Evolutionary conservation across 2,113 vertebrate genomes (phyloP).

Genomic region (Panurus biarmicus): DNA sequence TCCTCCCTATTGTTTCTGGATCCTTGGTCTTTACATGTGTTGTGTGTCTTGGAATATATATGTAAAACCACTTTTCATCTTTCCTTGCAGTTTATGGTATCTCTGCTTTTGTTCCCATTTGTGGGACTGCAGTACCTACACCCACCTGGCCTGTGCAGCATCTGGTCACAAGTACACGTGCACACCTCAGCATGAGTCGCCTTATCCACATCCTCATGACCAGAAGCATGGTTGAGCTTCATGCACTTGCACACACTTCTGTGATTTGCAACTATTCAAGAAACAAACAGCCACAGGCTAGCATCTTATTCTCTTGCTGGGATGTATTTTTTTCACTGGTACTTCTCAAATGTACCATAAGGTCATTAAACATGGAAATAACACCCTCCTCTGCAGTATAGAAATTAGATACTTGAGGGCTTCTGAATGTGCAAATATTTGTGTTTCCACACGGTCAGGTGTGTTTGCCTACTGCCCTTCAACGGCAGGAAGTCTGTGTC

Average conservation of each 20-base stretch:
- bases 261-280: not conserved
- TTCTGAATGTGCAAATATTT: slow-evolving; percentile 47
- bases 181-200: not conserved
- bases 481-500: slow-evolving; percentile 28
- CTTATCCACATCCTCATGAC: not conserved
- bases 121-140: not conserved
- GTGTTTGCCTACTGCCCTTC: slow-evolving; percentile 31
- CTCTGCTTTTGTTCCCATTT: not conserved
- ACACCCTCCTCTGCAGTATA: not conserved
- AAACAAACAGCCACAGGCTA: not conserved
- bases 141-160: not conserved
- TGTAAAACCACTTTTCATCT: not conserved
- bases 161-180: not conserved
- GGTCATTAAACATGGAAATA: not conserved
- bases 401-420: not conserved
- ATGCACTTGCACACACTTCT: fast-evolving
- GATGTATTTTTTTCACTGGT: not conserved
- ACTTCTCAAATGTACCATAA: not conserved
- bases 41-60: not conserved
- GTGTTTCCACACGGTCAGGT: slow-evolving; percentile 17
- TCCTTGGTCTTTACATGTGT: not conserved
- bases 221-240: not conserved
- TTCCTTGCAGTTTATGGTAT: not conserved
- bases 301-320: not conserved
- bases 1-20: not conserved